Evolutionary conservation across 1,140 invertebrate species (phyloP).

Genomic region (Sesamia nonagrioides): DNA sequence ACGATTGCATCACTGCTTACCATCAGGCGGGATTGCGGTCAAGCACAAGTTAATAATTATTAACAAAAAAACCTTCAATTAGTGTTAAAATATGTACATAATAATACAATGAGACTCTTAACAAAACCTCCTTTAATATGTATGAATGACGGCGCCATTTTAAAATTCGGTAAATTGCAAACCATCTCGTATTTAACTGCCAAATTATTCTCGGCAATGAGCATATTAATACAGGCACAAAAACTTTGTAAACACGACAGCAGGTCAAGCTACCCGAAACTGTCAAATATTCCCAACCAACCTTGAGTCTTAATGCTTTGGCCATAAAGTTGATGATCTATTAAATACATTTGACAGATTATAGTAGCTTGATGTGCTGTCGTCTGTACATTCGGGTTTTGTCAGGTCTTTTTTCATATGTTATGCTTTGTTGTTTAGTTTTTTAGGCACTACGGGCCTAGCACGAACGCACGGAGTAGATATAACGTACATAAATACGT

Average conservation of each 20-base stretch:
- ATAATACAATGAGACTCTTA: constrained; percentile 9
- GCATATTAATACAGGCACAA: neutral
- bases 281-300: too few relatives aligned
- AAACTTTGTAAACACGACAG: too few relatives aligned
- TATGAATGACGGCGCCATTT: neutral
- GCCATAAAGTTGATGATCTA: too few relatives aligned
- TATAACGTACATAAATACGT: too few relatives aligned
- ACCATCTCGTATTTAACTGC: neutral
- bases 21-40: too few relatives aligned
- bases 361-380: too few relatives aligned
- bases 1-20: too few relatives aligned
- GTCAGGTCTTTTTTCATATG: neutral
- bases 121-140: neutral
- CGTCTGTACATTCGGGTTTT: constrained; percentile 10
- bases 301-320: too few relatives aligned
- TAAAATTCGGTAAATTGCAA: constrained; percentile 1
- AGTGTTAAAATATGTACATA: neutral
- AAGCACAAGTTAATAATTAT: too few relatives aligned
- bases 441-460: neutral
- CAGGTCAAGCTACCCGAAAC: too few relatives aligned
- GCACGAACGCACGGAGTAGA: too few relatives aligned
- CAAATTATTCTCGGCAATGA: neutral
- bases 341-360: too few relatives aligned
- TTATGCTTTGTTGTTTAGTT: neutral
- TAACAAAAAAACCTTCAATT: neutral